These are phyloP conservation scores for Chamaea fasciata DNA, from an alignment of 2,113 vertebrate genomes.

Conservation along the genomic window DNA sequence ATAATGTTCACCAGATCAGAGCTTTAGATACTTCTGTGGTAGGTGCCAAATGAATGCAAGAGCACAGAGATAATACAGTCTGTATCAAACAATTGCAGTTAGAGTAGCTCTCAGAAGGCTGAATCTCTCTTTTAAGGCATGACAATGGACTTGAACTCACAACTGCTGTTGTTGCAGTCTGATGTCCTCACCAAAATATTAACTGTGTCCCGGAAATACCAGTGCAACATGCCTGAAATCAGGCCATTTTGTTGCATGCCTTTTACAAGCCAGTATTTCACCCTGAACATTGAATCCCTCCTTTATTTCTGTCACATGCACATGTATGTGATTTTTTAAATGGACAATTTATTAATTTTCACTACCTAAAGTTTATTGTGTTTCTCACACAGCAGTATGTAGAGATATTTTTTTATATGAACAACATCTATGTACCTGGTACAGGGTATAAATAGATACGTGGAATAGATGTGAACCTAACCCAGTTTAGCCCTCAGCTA, in stretches of 20 bases:
- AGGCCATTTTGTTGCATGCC: not conserved
- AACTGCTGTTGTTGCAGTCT: not conserved
- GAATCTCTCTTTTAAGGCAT: not conserved
- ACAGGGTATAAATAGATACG: not conserved
- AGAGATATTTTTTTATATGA: not conserved
- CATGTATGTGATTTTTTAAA: not conserved
- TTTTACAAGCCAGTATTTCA: not conserved
- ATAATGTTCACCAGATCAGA: not conserved
- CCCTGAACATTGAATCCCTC: not conserved
- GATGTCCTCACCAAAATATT: not conserved
- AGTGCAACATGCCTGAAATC: not conserved
- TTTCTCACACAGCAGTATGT: not conserved
- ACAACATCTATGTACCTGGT: not conserved
- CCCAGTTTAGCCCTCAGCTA: constrained; percentile 17
- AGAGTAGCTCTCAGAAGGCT: not conserved
- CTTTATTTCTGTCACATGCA: not conserved
- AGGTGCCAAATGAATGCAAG: not conserved
- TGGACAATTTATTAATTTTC: not conserved
- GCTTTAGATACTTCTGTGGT: not conserved
- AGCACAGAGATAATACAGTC: not conserved
- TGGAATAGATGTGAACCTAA: not conserved
- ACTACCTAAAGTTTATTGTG: not conserved
- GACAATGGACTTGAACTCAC: not conserved
- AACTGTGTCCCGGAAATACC: not conserved
- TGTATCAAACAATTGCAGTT: not conserved